phyloP scores from a whole-genome alignment of 1,140 invertebrate species.

The Macrobrachium nipponense region DNA sequence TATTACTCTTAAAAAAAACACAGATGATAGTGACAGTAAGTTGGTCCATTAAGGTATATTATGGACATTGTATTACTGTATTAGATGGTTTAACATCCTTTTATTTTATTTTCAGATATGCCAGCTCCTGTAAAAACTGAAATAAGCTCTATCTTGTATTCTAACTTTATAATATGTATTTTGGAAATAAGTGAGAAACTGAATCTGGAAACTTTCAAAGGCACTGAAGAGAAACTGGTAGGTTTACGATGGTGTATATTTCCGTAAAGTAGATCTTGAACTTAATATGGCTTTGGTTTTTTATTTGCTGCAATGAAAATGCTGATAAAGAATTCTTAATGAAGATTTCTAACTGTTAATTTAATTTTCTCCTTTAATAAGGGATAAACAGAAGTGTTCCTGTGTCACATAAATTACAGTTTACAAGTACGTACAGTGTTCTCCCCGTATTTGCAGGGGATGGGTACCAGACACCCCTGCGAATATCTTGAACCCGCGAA shows the following conservation, averaged over 20 bases:
- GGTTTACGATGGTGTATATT: neutral
- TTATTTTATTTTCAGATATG: conserved; percentile 29
- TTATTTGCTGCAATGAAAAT: neutral
- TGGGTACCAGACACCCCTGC: too few species aligned
- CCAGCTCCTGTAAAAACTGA: conserved; percentile 41
- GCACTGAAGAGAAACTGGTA: conserved; percentile 33
- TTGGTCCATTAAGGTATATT: neutral
- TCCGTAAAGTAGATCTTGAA: too few species aligned
- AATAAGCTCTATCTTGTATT: conserved; percentile 43
- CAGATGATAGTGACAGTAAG: too few species aligned
- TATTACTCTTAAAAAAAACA: too few species aligned
- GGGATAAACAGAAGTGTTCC: too few species aligned
- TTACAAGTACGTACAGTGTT: too few species aligned
- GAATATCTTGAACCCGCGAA: too few species aligned
- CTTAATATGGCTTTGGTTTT: neutral
- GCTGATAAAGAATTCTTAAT: too few species aligned
- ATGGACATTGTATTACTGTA: conserved; percentile 3
- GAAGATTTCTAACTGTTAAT: too few species aligned
- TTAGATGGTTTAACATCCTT: neutral
- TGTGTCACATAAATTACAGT: too few species aligned
- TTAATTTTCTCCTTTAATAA: too few species aligned
- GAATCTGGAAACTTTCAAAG: conserved; percentile 41
- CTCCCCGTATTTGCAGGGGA: too few species aligned
- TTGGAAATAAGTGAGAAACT: conserved; percentile 55
- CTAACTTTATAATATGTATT: conserved; percentile 42